Percentiles rank a stretch among this genome's conserved stretches.
Evolutionary conservation across 2,113 vertebrate genomes (phyloP).

Genomic region (Albula glossodonta): DNA sequence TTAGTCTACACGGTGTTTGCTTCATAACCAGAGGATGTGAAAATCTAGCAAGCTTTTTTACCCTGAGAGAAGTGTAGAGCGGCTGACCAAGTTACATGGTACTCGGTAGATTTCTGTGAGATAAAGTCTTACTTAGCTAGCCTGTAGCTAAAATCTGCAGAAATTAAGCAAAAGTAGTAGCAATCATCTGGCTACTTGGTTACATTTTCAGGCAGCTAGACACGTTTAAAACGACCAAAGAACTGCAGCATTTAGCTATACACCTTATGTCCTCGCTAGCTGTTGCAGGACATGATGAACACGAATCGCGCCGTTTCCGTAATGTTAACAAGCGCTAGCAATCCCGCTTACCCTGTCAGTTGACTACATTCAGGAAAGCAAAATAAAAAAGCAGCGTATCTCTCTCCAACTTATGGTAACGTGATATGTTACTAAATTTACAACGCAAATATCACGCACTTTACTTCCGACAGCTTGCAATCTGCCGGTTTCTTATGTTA

Average conservation of each 20-base stretch:
- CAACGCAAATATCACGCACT: neutral
- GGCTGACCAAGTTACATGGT: neutral
- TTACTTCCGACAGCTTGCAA: neutral
- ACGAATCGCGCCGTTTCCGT: slow-evolving; percentile 13
- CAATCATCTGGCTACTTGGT: neutral
- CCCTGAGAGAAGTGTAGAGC: too few relatives aligned
- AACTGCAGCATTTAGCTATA: neutral
- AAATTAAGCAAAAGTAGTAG: neutral
- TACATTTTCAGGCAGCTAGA: neutral
- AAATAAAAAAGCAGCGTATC: neutral
- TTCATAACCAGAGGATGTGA: too few relatives aligned
- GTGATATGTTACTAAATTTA: neutral
- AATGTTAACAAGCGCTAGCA: neutral
- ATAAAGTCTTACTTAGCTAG: neutral
- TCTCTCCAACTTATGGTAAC: neutral
- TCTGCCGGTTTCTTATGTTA: slow-evolving; percentile 51
- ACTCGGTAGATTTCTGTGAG: neutral
- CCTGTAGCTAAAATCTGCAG: neutral
- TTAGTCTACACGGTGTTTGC: neutral
- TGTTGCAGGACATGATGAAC: neutral
- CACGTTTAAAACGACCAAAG: neutral
- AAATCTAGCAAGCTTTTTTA: too few relatives aligned
- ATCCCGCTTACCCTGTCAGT: neutral
- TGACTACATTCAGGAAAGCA: neutral
- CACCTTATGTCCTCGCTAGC: neutral